Conservation (phyloP, 1,140 invertebrate species). For the Lasaia peninsularis region DNA sequence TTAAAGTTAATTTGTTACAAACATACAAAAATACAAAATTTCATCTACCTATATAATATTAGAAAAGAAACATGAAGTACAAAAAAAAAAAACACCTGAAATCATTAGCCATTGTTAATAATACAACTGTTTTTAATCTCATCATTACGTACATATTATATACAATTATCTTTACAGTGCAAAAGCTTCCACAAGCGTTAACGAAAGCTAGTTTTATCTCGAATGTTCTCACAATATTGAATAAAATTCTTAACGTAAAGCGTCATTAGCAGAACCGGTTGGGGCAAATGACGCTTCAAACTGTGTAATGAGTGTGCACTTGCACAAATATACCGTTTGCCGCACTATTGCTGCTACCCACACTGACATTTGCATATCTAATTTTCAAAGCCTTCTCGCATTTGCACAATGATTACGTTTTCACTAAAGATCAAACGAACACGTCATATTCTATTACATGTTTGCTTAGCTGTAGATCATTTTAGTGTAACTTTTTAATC, state of each 20-base stretch:
- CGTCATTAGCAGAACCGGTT: conserved; percentile 28
- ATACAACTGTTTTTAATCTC: no score
- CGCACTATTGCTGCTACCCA: conserved; percentile 23
- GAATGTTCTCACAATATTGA: conserved; percentile 23
- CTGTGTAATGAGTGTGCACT: conserved; percentile 21
- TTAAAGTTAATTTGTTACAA: no score
- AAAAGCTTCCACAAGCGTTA: no score
- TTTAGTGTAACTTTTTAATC: no score
- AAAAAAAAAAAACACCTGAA: no score
- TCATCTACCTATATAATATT: no score
- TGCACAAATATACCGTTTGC: conserved; percentile 23
- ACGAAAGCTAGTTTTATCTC: conserved; percentile 2
- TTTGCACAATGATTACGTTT: conserved; percentile 20
- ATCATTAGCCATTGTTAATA: no score
- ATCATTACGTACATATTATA: no score
- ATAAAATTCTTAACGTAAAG: conserved; percentile 31
- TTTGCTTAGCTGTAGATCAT: no score
- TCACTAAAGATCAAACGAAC: conserved; percentile 8
- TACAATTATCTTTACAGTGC: no score
- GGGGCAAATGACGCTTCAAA: conserved; percentile 27
- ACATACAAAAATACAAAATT: no score
- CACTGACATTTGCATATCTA: conserved; percentile 26
- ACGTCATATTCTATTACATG: background rate
- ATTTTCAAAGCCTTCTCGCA: conserved; percentile 18
- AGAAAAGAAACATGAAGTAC: no score